A percentile compares a stretch with the other conserved stretches of the same genome.
Evolutionary conservation across 2,888 invertebrate genomes (phyloP).

Genomic region (Volucella bombylans): DNA sequence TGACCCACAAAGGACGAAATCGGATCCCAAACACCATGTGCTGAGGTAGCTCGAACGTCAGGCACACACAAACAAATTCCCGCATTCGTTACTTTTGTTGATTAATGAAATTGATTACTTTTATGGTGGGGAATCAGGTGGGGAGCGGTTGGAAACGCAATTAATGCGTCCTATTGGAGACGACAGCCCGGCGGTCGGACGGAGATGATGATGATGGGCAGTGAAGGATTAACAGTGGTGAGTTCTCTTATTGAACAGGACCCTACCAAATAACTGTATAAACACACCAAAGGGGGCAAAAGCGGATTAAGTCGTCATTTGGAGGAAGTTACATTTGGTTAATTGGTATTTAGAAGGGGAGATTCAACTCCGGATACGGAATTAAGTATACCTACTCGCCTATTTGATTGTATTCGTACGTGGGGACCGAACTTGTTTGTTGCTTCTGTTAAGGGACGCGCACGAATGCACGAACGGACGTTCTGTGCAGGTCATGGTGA

Average conservation of each 20-base stretch:
- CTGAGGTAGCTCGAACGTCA: background rate
- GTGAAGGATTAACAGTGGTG: conserved; percentile 55
- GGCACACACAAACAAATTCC: background rate
- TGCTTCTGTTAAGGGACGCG: conserved; percentile 28
- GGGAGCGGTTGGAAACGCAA: conserved; percentile 20
- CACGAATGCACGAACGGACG: background rate
- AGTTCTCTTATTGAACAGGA: conserved; percentile 16
- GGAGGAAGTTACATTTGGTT: conserved; percentile 60
- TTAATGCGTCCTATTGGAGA: conserved; percentile 39
- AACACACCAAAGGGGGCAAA: conserved; percentile 8
- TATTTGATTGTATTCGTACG: conserved; percentile 9
- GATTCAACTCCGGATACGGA: too few species aligned
- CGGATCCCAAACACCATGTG: conserved; percentile 33
- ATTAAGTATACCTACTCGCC: background rate
- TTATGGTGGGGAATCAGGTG: conserved; percentile 9
- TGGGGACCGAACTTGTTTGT: conserved; percentile 24
- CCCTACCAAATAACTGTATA: conserved; percentile 27
- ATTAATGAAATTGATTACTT: conserved; percentile 67
- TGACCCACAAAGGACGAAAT: conserved; percentile 59
- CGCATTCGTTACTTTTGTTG: conserved; percentile 48
- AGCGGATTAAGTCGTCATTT: conserved; percentile 54
- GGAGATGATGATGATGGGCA: conserved; percentile 28
- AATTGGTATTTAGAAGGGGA: conserved; percentile 53
- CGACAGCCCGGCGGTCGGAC: background rate
- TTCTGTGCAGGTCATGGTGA: conserved; percentile 39